phyloP scores from a whole-genome alignment of 2,113 vertebrate genomes.

The Upupa epops region DNA sequence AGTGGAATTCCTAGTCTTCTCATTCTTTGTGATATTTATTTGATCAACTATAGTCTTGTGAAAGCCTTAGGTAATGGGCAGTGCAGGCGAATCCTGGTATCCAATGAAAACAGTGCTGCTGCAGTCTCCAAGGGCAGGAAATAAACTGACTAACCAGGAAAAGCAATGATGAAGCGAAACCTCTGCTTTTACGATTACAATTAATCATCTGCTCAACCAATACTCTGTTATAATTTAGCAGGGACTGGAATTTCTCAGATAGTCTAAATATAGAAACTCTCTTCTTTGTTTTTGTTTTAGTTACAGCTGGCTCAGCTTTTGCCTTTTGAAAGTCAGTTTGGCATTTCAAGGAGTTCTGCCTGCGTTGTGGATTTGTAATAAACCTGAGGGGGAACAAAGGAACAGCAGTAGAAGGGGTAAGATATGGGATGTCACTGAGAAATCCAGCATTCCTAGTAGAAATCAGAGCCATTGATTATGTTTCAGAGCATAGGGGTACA shows the following conservation, averaged over 20 bases:
- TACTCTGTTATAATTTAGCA: neutral
- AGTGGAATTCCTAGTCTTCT: neutral
- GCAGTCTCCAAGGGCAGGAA: neutral
- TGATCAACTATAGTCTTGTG: neutral
- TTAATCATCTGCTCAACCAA: neutral
- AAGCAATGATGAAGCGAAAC: neutral
- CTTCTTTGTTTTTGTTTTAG: neutral
- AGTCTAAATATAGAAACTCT: neutral
- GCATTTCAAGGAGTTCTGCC: neutral
- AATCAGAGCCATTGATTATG: neutral
- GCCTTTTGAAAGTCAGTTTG: neutral
- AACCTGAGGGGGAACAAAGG: neutral
- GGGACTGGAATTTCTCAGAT: neutral
- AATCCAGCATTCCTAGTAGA: neutral
- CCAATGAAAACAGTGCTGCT: neutral
- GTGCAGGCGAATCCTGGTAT: neutral
- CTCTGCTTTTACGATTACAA: neutral
- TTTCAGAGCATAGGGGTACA: neutral
- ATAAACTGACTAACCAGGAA: neutral
- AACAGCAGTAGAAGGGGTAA: neutral
- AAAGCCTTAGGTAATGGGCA: neutral
- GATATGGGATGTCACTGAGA: fast-evolving
- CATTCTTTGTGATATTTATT: neutral
- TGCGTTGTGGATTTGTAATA: neutral
- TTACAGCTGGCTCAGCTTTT: neutral